phyloP scores from a whole-genome alignment of 30 jellyfish, hydroid and myxozoan genomes.

The Hydractinia echinata region DNA sequence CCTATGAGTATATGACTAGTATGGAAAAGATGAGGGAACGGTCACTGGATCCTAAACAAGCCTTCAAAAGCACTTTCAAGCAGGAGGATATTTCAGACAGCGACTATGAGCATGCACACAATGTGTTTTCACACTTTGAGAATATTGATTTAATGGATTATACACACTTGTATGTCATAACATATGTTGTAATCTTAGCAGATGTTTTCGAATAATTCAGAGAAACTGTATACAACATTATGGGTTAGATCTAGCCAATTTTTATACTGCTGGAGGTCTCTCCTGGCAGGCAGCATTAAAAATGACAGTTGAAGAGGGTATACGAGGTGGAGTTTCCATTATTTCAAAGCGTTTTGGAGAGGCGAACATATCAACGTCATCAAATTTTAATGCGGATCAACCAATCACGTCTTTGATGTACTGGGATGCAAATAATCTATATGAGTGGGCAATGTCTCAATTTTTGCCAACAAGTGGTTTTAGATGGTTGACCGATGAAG shows the following conservation, averaged over 20 bases:
- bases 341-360: conserved; percentile 17
- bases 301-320: conserved; percentile 40
- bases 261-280: conserved; percentile 46
- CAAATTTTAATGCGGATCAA: conserved; percentile 6
- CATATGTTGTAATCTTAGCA: conserved; percentile 47
- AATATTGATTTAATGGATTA: conserved; percentile 29
- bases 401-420: too few relatives aligned
- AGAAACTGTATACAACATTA: conserved; percentile 11
- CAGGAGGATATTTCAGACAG: conserved; percentile 25
- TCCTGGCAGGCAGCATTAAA: conserved; percentile 53
- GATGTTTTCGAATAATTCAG: conserved; percentile 46
- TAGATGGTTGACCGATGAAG: too few relatives aligned
- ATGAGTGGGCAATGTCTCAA: too few relatives aligned
- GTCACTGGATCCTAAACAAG: conserved; percentile 33
- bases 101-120: conserved; percentile 47
- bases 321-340: conserved; percentile 35
- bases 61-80: conserved; percentile 8
- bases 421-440: too few relatives aligned
- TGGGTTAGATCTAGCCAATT: conserved; percentile 44
- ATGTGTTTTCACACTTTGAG: conserved; percentile 21
- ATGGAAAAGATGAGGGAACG: too few relatives aligned
- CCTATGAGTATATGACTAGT: conserved; percentile 52
- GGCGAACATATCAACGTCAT: conserved; percentile 15
- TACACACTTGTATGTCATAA: conserved; percentile 37
- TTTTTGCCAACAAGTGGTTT: too few relatives aligned